Evolutionary conservation across 2,888 invertebrate species (phyloP), one percentile per base, ranked within the genome.

Genomic region (Drosophila dives): DNA sequence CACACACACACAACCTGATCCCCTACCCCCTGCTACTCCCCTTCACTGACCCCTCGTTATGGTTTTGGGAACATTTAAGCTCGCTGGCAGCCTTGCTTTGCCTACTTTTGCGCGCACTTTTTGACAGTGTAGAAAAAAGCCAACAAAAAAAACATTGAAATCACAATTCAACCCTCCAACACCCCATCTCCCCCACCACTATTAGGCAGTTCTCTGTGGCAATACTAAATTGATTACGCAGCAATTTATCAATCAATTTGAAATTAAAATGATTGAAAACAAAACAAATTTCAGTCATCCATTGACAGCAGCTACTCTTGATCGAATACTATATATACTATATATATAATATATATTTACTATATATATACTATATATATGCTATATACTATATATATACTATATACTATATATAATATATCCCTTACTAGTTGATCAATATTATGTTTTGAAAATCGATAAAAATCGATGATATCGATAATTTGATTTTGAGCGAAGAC

Each of bases 91-190:
- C 49, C 63, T n/a, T 54, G 26, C 34, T 50, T 64, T 81, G 79
- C 82, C 69, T 75, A 79, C 78, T 79, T 81, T 75, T 72, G 76
- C 72, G 81, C 84, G 72, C 84, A 66, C 70, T 61, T 76, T 83
- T 85, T 84, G 84, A 84, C 87, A 79, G 70, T 48, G 65, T 61
- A 63, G 54, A 67, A 38, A 6, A 23, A 23, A 15, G n/a, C 23
- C 50, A 2, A 7, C 0, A 34, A 20, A 40, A 48, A 54, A 71
- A 58, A 38, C 6, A 11, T 59, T 63, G 12, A 12, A 29, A 15
- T 54, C 36, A 20, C n/a, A 20, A n/a, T 6, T 20, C 2, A 3
- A 15, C 12, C 0, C 0, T 12, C 42, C 26, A 20, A n/a, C 4
- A 3, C 3, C 12, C 3, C 15, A 15, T 1, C n/a, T 7, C 12